A percentile compares a stretch with the other conserved stretches of the same genome.
Evolutionary conservation across 1,140 invertebrate species (phyloP).

Genomic region (Nomia melanderi): DNA sequence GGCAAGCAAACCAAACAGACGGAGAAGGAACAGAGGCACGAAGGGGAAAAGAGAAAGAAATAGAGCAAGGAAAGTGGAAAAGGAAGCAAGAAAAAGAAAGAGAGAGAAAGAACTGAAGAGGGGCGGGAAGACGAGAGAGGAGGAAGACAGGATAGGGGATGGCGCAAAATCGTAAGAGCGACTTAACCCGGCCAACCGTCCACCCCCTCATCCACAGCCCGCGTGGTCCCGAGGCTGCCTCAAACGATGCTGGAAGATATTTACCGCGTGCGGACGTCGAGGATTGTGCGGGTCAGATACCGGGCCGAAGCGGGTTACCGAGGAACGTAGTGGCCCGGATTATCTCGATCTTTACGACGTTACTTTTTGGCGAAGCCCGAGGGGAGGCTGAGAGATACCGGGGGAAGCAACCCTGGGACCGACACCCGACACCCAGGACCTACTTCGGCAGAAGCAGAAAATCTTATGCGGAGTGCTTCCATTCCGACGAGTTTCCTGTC

Average conservation of each 20-base stretch:
- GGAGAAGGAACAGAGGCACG: too few species aligned
- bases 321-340: slow-evolving; percentile 56
- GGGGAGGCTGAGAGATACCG: slow-evolving; percentile 35
- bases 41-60: too few species aligned
- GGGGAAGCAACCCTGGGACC: background rate
- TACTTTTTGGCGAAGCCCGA: slow-evolving; percentile 58
- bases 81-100: too few species aligned
- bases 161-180: slow-evolving; percentile 20
- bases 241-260: slow-evolving; percentile 53
- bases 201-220: too few species aligned
- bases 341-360: slow-evolving; percentile 67
- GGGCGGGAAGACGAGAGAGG: too few species aligned
- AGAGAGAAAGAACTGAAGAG: too few species aligned
- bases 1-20: too few species aligned
- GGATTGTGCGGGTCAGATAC: slow-evolving; percentile 50
- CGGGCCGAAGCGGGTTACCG: slow-evolving; percentile 45
- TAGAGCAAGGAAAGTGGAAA: too few species aligned
- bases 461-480: slow-evolving; percentile 22
- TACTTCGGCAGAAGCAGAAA: slow-evolving; percentile 2
- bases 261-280: slow-evolving; percentile 56
- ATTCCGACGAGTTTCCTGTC: background rate
- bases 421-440: background rate
- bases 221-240: background rate
- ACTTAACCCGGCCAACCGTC: slow-evolving; percentile 37
- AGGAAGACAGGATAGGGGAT: too few species aligned